phyloP scores from a whole-genome alignment of 2,113 vertebrate species.

The Alligator sinensis region DNA sequence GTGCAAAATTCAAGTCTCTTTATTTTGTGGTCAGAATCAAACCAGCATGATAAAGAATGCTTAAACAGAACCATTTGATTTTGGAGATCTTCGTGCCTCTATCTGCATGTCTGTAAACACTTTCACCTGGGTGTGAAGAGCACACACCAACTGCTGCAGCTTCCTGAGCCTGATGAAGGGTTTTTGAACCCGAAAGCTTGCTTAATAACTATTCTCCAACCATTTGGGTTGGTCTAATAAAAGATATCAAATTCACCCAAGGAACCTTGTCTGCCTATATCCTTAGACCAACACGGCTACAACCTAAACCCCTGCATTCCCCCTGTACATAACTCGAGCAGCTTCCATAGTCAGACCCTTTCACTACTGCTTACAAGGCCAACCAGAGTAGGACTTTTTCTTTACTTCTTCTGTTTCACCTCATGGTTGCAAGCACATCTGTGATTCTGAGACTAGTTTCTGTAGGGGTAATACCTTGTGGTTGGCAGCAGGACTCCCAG shows the following conservation, averaged over 20 bases:
- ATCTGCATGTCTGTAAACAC: conserved; percentile 43
- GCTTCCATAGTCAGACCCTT: background rate
- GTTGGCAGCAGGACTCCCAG: background rate
- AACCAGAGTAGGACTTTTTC: background rate
- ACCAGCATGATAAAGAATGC: conserved; percentile 46
- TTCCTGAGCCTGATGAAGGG: too few relatives aligned
- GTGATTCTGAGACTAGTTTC: background rate
- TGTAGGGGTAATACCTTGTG: too few relatives aligned
- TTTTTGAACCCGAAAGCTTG: too few relatives aligned
- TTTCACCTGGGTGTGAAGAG: background rate
- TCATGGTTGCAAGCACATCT: background rate
- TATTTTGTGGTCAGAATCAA: conserved; percentile 64
- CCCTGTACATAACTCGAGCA: background rate
- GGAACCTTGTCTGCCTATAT: too few relatives aligned
- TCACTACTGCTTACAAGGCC: background rate
- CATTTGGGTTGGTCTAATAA: too few relatives aligned
- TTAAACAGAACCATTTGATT: conserved; percentile 41
- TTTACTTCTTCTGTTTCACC: background rate
- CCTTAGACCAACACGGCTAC: too few relatives aligned
- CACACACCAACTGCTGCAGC: too few relatives aligned
- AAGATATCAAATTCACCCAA: too few relatives aligned
- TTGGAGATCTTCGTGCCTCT: conserved; percentile 29
- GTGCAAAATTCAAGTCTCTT: conserved; percentile 64
- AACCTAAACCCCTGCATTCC: too few relatives aligned
- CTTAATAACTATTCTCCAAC: too few relatives aligned